phyloP scores from a whole-genome alignment of 2,888 invertebrate species.

The Philereme vetulata region DNA sequence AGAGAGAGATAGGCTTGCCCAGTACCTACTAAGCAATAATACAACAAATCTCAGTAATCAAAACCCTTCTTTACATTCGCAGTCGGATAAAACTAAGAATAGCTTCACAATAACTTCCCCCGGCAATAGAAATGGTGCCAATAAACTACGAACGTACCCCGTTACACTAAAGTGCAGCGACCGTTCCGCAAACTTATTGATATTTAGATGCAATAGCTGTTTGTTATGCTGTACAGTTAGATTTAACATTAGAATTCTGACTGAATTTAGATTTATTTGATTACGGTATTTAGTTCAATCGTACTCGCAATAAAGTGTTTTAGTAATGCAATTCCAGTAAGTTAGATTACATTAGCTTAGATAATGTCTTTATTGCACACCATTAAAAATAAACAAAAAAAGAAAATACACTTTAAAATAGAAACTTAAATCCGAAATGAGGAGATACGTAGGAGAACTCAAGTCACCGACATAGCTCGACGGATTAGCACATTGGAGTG shows the following conservation, averaged over 20 bases:
- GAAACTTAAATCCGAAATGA: no score
- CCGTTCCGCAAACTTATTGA: conserved; percentile 32
- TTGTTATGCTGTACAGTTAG: conserved; percentile 20
- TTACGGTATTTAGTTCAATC: neutral
- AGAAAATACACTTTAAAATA: no score
- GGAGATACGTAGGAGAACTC: no score
- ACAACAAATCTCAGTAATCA: neutral
- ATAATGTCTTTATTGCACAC: no score
- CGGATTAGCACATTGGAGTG: no score
- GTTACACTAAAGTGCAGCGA: conserved; percentile 27
- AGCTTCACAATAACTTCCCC: conserved; percentile 24
- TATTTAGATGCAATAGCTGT: conserved; percentile 32
- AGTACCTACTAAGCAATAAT: no score
- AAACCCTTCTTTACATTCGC: neutral
- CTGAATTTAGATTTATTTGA: neutral
- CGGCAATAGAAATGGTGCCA: conserved; percentile 16
- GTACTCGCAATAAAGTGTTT: no score
- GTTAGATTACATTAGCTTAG: no score
- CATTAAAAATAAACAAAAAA: no score
- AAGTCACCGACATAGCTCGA: no score
- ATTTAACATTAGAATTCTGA: conserved; percentile 10
- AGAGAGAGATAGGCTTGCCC: no score
- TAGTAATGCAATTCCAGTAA: no score
- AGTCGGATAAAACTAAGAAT: neutral
- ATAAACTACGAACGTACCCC: conserved; percentile 27